phyloP scores from a whole-genome alignment of 2,113 vertebrate genomes.

The Alethe diademata region DNA sequence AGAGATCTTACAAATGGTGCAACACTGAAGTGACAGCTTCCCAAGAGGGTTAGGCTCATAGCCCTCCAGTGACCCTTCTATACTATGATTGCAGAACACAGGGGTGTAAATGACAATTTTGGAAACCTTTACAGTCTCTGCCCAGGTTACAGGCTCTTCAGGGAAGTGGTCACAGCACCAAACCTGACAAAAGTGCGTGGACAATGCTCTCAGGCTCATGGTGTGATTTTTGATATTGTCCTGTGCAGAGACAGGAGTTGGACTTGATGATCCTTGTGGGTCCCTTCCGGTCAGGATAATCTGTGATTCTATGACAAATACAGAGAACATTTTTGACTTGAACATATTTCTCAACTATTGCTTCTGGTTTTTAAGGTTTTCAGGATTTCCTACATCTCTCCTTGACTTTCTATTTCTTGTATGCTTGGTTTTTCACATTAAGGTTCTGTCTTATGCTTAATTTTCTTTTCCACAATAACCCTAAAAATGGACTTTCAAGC shows the following conservation, averaged over 20 bases:
- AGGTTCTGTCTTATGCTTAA: neutral
- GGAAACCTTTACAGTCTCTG: neutral
- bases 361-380: neutral
- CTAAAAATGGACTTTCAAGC: neutral
- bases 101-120: neutral
- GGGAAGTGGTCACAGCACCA: neutral
- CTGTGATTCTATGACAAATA: neutral
- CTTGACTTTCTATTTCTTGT: neutral
- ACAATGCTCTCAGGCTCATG: accelerated
- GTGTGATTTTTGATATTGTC: neutral
- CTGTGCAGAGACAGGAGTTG: neutral
- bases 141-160: neutral
- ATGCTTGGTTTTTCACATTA: neutral
- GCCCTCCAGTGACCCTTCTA: neutral
- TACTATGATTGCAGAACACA: neutral
- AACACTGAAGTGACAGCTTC: neutral
- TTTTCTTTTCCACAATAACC: neutral
- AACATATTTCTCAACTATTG: neutral
- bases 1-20: neutral
- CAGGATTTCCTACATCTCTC: neutral
- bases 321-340: neutral
- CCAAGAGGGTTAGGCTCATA: neutral
- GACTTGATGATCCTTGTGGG: neutral
- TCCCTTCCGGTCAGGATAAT: neutral
- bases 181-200: neutral